Base-by-base conservation (phyloP, 2,797 vertebrate genomes). In the Pelodytes ibericus region DNA sequence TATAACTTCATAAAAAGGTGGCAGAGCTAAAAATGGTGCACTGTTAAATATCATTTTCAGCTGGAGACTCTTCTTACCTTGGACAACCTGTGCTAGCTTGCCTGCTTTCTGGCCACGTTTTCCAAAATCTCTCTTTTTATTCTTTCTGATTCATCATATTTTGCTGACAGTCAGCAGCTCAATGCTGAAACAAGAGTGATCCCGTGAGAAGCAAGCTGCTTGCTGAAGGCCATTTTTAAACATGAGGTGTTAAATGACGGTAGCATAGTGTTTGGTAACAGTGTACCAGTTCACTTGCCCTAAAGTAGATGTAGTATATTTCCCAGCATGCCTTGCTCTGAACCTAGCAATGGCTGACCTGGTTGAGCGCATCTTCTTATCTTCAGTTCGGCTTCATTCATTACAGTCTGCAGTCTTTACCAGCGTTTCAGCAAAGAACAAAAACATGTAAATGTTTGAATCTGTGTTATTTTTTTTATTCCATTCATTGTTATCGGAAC, bases 41-140 rank as follows among this genome's bases (percentile, higher is more conserved):
- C 58, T 76, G 30, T 47, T 56, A 79, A 68, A 31, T 68, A 25
- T 73, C 41, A 68, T 73, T 56, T 69, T 44, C 47, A 67, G 56
- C 75, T 67, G 22, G 47, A 49, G 67, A 33, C 67, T 77, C 64
- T 77, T 63, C 72, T 77, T 69, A 33, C 76, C 56, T 13, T 18
- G 51, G 71, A 57, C 65, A 73, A 68, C 63, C 61, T 73, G 76
- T 73, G 53, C 33, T 69, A 25, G 61, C 76, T 68, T 26, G 70
- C 61, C 53, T 65, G 39, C 49, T 18, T 25, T 39, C 26, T 16
- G 9, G 47, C 57, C 47, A 10, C 58, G 26, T 51, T 41, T 26
- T 73, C 20, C 27, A 31, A 61, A 39, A 24, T 41, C 63, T 39
- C 7, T 7, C n/a, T 53, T 51, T 67, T 18, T 26, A 68, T 5